These are phyloP conservation scores for Ruditapes philippinarum DNA, from an alignment of 1,140 invertebrate species.

Conservation along the genomic window DNA sequence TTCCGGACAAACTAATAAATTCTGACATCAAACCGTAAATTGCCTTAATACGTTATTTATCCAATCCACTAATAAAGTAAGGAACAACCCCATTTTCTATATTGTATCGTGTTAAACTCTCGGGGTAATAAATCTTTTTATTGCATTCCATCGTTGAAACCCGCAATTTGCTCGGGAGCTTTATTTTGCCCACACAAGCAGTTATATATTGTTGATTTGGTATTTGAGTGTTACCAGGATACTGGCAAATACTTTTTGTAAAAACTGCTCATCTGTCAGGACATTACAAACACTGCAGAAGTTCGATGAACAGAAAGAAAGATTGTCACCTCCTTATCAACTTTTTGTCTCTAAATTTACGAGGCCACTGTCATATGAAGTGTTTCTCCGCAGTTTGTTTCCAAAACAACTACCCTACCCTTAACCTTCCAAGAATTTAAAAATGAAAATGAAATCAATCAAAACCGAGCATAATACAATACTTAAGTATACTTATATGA, in stretches of 20 bases:
- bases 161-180: not conserved
- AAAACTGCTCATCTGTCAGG: not conserved
- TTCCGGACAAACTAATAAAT: not conserved
- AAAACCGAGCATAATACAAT: no score
- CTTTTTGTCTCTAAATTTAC: no score
- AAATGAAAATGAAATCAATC: no score
- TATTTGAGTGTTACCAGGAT: not conserved
- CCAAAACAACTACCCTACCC: no score
- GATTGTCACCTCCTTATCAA: no score
- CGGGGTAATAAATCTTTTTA: slow-evolving; percentile 10
- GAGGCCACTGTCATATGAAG: no score
- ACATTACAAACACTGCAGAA: not conserved
- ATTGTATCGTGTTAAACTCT: slow-evolving; percentile 6
- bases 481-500: no score
- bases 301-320: no score
- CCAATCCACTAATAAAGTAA: not conserved
- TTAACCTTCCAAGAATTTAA: no score
- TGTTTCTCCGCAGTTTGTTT: no score
- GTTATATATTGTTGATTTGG: slow-evolving; percentile 1
- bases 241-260: not conserved
- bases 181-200: slow-evolving; percentile 24
- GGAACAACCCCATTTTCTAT: not conserved
- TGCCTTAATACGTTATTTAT: not conserved
- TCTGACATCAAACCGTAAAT: slow-evolving; percentile 6
- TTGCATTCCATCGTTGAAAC: slow-evolving; percentile 21